phyloP scores from a whole-genome alignment of 2,888 invertebrate species.

The Abrostola tripartita region DNA sequence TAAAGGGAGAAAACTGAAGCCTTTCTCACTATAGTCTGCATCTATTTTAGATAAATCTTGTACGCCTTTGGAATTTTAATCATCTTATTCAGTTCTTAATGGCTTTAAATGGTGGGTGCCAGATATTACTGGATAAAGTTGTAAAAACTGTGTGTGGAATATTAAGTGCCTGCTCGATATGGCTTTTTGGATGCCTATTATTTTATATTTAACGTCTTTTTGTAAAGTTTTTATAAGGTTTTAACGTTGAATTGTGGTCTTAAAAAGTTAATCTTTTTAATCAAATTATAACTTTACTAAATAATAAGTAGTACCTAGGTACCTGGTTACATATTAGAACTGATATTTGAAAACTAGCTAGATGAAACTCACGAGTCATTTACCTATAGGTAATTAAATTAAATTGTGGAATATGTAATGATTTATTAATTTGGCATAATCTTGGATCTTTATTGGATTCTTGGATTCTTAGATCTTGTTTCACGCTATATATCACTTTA shows the following conservation, averaged over 20 bases:
- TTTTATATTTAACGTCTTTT: conserved; percentile 12
- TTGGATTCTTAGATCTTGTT: no score
- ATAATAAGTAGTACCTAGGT: neutral
- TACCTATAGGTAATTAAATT: no score
- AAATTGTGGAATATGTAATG: no score
- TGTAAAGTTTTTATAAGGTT: no score
- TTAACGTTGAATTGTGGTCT: neutral
- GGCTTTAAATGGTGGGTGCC: conserved; percentile 45
- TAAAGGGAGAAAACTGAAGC: conserved; percentile 14
- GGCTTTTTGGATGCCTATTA: conserved; percentile 18
- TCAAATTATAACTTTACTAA: neutral
- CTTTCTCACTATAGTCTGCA: conserved; percentile 20
- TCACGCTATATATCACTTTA: no score
- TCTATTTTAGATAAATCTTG: conserved; percentile 48
- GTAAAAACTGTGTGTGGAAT: conserved; percentile 39
- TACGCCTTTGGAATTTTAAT: conserved; percentile 51
- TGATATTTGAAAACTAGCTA: no score
- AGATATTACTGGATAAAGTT: conserved; percentile 47
- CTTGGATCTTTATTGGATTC: no score
- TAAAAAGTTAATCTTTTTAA: neutral
- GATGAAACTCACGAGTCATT: no score
- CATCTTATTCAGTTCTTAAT: conserved; percentile 50
- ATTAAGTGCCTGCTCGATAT: conserved; percentile 38
- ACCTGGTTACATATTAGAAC: no score
- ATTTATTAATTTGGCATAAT: no score